Conservation (phyloP, 2,888 invertebrate genomes). For the Apamea epomidion region DNA sequence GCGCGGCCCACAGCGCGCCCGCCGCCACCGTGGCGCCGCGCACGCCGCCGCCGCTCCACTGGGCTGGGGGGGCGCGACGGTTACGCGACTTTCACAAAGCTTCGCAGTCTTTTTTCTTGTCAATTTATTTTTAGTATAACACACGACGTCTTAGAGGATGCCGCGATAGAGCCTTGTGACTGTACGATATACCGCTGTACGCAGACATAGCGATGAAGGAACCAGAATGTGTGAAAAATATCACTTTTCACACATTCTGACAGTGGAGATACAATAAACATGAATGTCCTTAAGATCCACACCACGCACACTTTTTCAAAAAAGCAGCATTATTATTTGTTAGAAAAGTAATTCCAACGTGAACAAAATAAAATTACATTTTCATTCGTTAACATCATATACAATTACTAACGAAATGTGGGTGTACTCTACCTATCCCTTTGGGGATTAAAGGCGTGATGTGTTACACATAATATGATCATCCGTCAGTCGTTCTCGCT, state of each 20-base stretch:
- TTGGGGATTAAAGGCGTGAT: background rate
- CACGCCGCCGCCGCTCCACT: conserved; percentile 73
- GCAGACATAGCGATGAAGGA: background rate
- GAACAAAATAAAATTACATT: background rate
- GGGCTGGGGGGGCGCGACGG: conserved; percentile 54
- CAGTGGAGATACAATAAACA: background rate
- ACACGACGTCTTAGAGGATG: too few relatives aligned
- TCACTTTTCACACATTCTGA: background rate
- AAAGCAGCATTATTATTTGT: background rate
- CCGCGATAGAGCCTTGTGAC: too few relatives aligned
- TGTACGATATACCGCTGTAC: background rate
- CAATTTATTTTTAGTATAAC: background rate
- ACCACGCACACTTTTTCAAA: background rate
- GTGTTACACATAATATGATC: too few relatives aligned
- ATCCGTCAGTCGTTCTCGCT: too few relatives aligned
- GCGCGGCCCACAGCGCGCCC: conserved; percentile 93
- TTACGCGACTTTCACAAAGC: too few relatives aligned
- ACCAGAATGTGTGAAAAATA: background rate
- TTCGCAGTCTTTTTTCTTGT: too few relatives aligned
- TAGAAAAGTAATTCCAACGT: background rate
- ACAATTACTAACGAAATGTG: background rate
- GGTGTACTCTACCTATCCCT: background rate
- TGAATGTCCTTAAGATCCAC: background rate
- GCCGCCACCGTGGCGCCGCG: conserved; percentile 83
- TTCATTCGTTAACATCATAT: background rate